Conservation (phyloP, 1,140 invertebrate species). For the Ceratina australensis region DNA sequence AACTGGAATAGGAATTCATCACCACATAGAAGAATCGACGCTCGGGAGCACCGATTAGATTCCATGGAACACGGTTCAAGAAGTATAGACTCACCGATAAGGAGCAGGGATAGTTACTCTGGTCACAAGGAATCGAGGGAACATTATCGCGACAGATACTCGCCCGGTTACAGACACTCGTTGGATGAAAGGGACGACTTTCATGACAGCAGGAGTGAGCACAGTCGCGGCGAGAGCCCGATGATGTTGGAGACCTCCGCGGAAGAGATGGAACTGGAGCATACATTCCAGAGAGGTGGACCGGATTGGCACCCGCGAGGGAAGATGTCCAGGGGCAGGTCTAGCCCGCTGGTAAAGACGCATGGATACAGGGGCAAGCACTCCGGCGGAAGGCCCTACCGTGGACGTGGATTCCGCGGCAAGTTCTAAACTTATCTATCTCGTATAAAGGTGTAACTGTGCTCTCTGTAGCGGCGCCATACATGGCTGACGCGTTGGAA, state of each 20-base stretch:
- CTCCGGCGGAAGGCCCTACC: conserved; percentile 55
- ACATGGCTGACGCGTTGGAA: too few relatives aligned
- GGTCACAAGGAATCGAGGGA: conserved; percentile 44
- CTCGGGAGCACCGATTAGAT: conserved; percentile 48
- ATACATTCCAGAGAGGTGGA: conserved; percentile 56
- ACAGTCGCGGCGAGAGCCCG: conserved; percentile 68
- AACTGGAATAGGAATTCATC: conserved; percentile 53
- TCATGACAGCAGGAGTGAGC: conserved; percentile 64
- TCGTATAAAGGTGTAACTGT: conserved; percentile 11
- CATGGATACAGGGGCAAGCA: conserved; percentile 58
- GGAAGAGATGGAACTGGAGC: conserved; percentile 61
- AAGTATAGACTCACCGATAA: conserved; percentile 51
- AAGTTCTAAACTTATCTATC: conserved; percentile 61
- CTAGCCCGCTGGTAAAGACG: conserved; percentile 48
- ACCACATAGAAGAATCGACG: conserved; percentile 49
- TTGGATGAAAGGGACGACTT: conserved; percentile 60
- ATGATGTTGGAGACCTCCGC: conserved; percentile 65
- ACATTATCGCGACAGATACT: conserved; percentile 57
- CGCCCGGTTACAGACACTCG: conserved; percentile 56
- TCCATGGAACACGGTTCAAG: conserved; percentile 50
- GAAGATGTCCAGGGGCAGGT: conserved; percentile 40
- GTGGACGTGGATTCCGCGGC: conserved; percentile 59
- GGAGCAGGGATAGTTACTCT: conserved; percentile 56
- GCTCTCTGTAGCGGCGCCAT: too few relatives aligned
- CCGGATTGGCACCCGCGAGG: conserved; percentile 58